Evolutionary conservation across 2,888 invertebrate genomes (phyloP).

Genomic region (Drosophila borborema): DNA sequence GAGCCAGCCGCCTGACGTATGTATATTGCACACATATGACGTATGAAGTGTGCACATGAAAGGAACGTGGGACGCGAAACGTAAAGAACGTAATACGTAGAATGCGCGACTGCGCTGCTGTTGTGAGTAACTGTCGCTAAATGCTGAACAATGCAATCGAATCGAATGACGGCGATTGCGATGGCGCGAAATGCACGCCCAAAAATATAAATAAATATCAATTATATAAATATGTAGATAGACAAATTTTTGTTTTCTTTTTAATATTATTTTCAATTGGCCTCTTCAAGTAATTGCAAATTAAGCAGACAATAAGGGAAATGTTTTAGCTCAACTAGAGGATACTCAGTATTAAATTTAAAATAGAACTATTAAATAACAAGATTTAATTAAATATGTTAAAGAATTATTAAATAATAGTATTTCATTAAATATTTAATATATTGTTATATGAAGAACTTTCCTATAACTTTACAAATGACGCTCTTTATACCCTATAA

Average conservation of each 20-base stretch:
- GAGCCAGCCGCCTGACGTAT: conserved; percentile 18
- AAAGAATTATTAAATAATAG: no score
- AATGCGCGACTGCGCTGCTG: not conserved
- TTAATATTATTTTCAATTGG: not conserved
- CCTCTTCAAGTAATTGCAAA: conserved; percentile 4
- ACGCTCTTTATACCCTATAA: not conserved
- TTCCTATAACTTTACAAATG: not conserved
- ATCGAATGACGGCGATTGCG: conserved; percentile 14
- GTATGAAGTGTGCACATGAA: not conserved
- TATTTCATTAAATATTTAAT: no score
- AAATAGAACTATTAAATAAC: no score
- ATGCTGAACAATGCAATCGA: conserved; percentile 27
- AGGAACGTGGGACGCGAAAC: not conserved
- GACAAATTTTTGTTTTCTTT: conserved; percentile 1
- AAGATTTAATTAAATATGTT: no score
- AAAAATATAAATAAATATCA: conserved; percentile 27
- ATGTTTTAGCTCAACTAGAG: not conserved
- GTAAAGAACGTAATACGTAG: not conserved
- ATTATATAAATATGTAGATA: conserved; percentile 23
- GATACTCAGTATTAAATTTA: not conserved
- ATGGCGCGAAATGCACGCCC: conserved; percentile 26
- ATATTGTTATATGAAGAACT: no score
- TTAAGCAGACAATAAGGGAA: not conserved
- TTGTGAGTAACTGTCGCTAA: conserved; percentile 48
- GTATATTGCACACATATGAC: conserved; percentile 13